A percentile compares a stretch with the other conserved stretches of the same genome.
Evolutionary conservation across 1,140 invertebrate species (phyloP).

Genomic region (Myzus persicae): DNA sequence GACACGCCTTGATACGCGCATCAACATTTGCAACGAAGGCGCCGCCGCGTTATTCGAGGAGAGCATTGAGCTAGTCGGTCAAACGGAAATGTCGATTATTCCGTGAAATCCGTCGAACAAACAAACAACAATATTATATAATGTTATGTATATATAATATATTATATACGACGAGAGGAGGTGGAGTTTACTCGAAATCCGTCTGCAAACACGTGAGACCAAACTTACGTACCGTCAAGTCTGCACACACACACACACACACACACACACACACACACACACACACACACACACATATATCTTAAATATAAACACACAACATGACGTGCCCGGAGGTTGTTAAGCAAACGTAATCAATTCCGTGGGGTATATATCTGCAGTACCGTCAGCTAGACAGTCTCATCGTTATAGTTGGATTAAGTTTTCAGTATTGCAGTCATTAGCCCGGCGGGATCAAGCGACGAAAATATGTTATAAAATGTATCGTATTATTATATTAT

Average conservation of each 20-base stretch:
- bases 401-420: conserved; percentile 14
- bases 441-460: background rate
- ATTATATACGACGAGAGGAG: background rate
- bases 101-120: background rate
- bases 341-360: conserved; percentile 16
- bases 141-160: background rate
- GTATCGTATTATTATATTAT: background rate
- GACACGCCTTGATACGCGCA: background rate
- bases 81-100: background rate
- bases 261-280: background rate
- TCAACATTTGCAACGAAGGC: background rate
- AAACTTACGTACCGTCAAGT: background rate
- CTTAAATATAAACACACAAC: background rate
- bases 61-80: background rate
- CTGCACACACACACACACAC: background rate
- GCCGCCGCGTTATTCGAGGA: background rate
- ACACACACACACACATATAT: background rate
- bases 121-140: background rate
- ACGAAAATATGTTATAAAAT: background rate
- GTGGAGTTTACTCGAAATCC: background rate
- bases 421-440: background rate
- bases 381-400: background rate
- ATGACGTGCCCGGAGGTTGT: background rate
- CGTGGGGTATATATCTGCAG: background rate
- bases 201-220: background rate